phyloP scores from a whole-genome alignment of 2,797 vertebrate species.

The Streptopelia turtur region DNA sequence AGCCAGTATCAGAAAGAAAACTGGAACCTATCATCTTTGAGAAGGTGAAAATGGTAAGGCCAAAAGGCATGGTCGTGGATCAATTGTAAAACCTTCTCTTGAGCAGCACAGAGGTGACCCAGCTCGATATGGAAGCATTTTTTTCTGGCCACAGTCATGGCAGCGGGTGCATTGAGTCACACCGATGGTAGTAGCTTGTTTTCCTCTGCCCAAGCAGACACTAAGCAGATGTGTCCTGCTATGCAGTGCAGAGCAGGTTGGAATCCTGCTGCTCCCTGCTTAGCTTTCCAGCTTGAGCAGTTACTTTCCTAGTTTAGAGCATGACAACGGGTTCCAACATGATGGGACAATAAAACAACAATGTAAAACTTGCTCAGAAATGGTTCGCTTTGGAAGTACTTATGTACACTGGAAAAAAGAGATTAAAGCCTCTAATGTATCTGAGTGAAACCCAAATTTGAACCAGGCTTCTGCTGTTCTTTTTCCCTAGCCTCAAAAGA shows the following conservation, averaged over 20 bases:
- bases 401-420: background rate
- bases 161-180: background rate
- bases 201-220: background rate
- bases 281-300: background rate
- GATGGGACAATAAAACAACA: background rate
- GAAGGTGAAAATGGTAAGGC: constrained; percentile 95
- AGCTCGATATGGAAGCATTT: background rate
- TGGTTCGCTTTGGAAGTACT: background rate
- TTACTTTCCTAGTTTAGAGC: background rate
- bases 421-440: background rate
- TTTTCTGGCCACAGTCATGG: background rate
- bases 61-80: fast-evolving
- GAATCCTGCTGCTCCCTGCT: constrained; percentile 11
- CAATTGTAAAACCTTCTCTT: background rate
- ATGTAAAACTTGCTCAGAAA: fast-evolving
- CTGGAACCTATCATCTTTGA: constrained; percentile 92
- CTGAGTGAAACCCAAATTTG: background rate
- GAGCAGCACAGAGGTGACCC: background rate
- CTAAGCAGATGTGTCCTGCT: constrained; percentile 39
- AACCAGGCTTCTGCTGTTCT: background rate
- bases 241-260: background rate
- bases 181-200: constrained; percentile 7
- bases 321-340: background rate
- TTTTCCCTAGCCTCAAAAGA: constrained; percentile 86
- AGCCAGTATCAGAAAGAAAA: constrained; percentile 83